A percentile compares a stretch with the other conserved stretches of the same genome.
phyloP scores from a whole-genome alignment of 2,113 vertebrate genomes.

The Ondatra zibethicus region DNA sequence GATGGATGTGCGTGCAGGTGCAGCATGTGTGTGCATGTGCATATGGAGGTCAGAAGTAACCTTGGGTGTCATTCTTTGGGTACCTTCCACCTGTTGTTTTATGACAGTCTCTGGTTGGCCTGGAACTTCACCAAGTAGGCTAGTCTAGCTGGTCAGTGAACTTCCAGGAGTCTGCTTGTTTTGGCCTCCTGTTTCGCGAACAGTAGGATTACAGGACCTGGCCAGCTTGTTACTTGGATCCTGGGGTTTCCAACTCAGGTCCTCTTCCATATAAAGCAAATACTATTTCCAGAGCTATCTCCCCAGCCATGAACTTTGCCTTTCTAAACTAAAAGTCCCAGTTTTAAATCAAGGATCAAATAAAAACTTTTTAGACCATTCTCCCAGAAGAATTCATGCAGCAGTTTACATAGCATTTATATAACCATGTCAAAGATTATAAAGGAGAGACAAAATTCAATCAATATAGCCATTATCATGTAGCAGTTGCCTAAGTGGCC shows the following conservation, averaged over 20 bases:
- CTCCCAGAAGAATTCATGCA: slow-evolving; percentile 2
- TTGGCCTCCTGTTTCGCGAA: background rate
- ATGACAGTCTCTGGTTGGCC: background rate
- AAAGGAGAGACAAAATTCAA: background rate
- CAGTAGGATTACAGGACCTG: background rate
- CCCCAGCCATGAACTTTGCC: background rate
- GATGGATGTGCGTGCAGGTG: background rate
- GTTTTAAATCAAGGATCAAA: background rate
- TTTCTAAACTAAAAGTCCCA: background rate
- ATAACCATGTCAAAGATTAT: background rate
- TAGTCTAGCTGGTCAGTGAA: background rate
- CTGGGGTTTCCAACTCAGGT: background rate
- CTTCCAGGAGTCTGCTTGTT: background rate
- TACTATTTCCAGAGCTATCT: background rate
- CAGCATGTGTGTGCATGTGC: background rate
- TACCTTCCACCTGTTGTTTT: background rate
- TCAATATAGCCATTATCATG: background rate
- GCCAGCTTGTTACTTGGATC: background rate
- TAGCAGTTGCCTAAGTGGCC: background rate
- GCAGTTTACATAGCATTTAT: background rate
- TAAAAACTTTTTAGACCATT: slow-evolving; percentile 1
- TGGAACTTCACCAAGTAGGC: background rate
- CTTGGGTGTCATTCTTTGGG: background rate
- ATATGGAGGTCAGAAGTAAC: background rate
- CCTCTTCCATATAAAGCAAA: background rate